These are phyloP conservation scores for Xyrichtys novacula DNA, from an alignment of 2,797 vertebrate genomes.

Conservation along the genomic window DNA sequence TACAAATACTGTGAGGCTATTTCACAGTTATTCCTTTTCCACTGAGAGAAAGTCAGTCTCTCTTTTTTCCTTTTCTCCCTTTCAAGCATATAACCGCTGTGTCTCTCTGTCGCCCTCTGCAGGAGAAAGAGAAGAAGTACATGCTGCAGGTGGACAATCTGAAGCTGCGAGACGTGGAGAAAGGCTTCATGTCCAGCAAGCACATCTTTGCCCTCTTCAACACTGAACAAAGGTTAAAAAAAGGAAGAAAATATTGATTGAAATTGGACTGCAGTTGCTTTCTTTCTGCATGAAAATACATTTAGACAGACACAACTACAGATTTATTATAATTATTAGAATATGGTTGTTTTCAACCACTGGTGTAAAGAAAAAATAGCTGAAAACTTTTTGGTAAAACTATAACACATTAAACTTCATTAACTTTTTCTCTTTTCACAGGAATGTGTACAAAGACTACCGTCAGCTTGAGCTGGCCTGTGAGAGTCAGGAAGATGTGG, in stretches of 20 bases:
- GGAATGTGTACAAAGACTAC: slow-evolving; percentile 99
- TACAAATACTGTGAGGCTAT: slow-evolving; percentile 2
- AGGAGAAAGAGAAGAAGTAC: slow-evolving; percentile 99
- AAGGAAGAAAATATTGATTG: neutral
- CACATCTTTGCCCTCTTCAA: slow-evolving; percentile 99
- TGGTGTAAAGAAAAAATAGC: neutral
- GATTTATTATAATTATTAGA: no score
- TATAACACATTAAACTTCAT: no score
- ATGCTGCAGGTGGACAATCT: slow-evolving; percentile 98
- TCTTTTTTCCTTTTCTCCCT: neutral
- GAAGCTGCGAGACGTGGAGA: slow-evolving; percentile 96
- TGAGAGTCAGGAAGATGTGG: slow-evolving; percentile 96
- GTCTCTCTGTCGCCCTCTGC: slow-evolving; percentile 76
- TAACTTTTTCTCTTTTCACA: slow-evolving; percentile 57
- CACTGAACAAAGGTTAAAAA: slow-evolving; percentile 94
- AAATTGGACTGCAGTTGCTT: no score
- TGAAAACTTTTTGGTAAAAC: neutral
- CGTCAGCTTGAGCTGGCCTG: slow-evolving; percentile 97
- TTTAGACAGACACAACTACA: no score
- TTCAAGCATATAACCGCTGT: neutral
- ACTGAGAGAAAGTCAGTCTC: neutral
- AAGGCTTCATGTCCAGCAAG: slow-evolving; percentile 99
- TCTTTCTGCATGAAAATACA: no score
- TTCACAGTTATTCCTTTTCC: neutral
- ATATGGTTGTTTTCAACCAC: neutral